Conservation (phyloP, 2,888 invertebrate genomes). For the Laspeyria flexula region DNA sequence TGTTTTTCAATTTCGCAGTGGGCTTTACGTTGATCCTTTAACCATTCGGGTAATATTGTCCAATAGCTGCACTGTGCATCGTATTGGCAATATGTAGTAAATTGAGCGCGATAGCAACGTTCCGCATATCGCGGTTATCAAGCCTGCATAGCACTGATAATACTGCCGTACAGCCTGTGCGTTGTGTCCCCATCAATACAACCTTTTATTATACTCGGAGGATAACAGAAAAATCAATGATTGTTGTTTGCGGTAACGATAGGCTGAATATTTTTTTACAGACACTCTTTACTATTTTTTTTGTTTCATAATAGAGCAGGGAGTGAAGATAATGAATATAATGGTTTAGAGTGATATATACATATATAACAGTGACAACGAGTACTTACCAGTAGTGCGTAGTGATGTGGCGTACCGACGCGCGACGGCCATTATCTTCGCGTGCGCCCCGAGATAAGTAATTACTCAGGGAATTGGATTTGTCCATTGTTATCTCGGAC, state of each 20-base stretch:
- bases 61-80: slow-evolving; percentile 21
- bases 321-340: too few species aligned
- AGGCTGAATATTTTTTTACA: too few species aligned
- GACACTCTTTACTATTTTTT: too few species aligned
- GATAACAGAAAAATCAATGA: slow-evolving; percentile 6
- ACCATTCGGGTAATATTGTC: neutral
- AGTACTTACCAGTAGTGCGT: slow-evolving; percentile 2
- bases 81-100: slow-evolving; percentile 37
- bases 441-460: slow-evolving; percentile 50
- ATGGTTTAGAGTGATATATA: slow-evolving; percentile 9
- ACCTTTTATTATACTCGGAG: slow-evolving; percentile 1
- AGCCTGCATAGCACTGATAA: slow-evolving; percentile 34
- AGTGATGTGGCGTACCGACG: slow-evolving; percentile 14
- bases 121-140: slow-evolving; percentile 38
- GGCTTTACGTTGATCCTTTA: too few species aligned
- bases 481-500: slow-evolving; percentile 54
- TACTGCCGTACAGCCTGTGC: slow-evolving; percentile 8
- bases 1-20: too few species aligned
- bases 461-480: slow-evolving; percentile 57
- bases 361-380: slow-evolving; percentile 5
- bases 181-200: slow-evolving; percentile 22
- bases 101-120: slow-evolving; percentile 32
- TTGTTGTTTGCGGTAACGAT: too few species aligned
- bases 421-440: slow-evolving; percentile 35
- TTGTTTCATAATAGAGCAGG: too few species aligned